phyloP scores from a whole-genome alignment of 2,888 invertebrate genomes.

The Nephrotoma appendiculata region DNA sequence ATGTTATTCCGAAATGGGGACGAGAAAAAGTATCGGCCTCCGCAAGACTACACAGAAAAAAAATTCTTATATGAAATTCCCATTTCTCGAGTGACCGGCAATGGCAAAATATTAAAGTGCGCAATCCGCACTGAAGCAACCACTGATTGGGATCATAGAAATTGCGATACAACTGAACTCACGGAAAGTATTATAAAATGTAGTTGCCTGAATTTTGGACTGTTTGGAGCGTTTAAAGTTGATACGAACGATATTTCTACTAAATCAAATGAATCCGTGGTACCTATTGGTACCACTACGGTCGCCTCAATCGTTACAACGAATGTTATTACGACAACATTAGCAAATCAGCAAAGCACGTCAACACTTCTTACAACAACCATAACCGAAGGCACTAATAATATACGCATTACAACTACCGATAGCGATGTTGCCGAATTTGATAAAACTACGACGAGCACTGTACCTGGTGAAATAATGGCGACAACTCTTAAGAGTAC shows the following conservation, averaged over 20 bases:
- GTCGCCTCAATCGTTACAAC: not conserved
- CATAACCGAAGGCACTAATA: not conserved
- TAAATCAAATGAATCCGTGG: not conserved
- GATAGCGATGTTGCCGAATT: not conserved
- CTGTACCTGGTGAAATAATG: not conserved
- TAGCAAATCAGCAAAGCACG: not conserved
- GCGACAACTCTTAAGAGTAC: too few species aligned
- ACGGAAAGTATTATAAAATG: not conserved
- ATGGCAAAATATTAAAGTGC: not conserved
- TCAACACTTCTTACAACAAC: not conserved
- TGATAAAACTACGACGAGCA: not conserved
- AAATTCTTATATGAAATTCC: not conserved
- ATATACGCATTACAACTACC: not conserved
- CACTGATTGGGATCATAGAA: not conserved
- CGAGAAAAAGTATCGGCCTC: not conserved
- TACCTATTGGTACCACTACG: not conserved
- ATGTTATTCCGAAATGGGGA: not conserved
- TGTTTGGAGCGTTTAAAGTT: not conserved
- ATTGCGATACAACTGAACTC: not conserved
- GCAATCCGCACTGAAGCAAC: not conserved
- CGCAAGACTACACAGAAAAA: not conserved
- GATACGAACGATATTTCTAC: not conserved
- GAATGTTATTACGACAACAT: not conserved
- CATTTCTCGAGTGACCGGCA: not conserved
- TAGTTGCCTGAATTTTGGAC: not conserved